Evolutionary conservation across 2,113 vertebrate genomes (phyloP), one percentile per base, ranked within the genome.

Genomic region (Ornithorhynchus anatinus): DNA sequence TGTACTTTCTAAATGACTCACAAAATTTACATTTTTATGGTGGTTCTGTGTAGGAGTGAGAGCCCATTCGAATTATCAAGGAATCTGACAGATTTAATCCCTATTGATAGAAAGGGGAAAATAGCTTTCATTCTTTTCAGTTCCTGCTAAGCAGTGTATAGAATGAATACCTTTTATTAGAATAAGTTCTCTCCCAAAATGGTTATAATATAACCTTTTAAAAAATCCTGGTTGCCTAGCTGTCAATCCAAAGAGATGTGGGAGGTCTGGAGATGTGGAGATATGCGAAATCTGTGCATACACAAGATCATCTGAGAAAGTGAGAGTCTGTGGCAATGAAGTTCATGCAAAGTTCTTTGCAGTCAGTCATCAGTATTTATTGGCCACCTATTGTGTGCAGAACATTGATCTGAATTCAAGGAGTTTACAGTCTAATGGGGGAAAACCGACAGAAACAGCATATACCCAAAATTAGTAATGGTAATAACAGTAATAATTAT

Each of bases 11-110:
- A 42, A 43, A 54, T 91, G 90, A 93, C 83, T 92, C 89, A 91
- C 58, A 68, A 65, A 32, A 59, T 81, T 83, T 87, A 84, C 81
- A 90, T 85, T 86, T 75, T 38, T 83, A 64, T 84, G 59, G 84
- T 82, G 33, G 76, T 82, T 57, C 29, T 85, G 64, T 74, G 88
- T 92, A 89, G 89, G 89, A 35, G 77, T 90, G 87, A 88, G 86
- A 79, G 84, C 86, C 86, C 81, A 86, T 80, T 84, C 85, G 85
- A 69, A 82, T 89, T 89, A 87, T 80, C 77, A 81, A 64, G 80
- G 67, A 82, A 84, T 51, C 84, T 79, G 91, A 84, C 86, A 87
- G 85, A 52, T 82, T 67, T 65, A 86, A 70, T 85, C 72, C 78
- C 31, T 90, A 73, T 63, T 84, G 82, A 72, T 79, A 80, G 77